phyloP scores from a whole-genome alignment of 1,140 invertebrate species.

The Psilanteris sp. region DNA sequence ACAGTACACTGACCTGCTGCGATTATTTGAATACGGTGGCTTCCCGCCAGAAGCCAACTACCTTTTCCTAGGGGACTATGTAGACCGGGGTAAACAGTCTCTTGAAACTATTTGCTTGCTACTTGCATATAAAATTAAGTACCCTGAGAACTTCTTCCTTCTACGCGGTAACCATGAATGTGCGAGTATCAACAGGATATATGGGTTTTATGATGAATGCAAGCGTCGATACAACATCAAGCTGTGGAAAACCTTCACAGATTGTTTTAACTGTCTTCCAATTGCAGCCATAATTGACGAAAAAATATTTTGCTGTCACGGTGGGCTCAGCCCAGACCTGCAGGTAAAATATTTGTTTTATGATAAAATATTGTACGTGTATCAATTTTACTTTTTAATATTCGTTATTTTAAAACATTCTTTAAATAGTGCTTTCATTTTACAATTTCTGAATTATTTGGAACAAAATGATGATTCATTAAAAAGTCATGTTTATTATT shows the following conservation, averaged over 20 bases:
- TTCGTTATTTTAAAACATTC: too few relatives aligned
- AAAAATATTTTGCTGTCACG: conserved; percentile 99
- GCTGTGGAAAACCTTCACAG: conserved; percentile 99
- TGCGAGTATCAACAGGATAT: conserved; percentile 96
- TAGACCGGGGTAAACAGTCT: conserved; percentile 91
- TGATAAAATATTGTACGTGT: too few relatives aligned
- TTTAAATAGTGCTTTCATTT: too few relatives aligned
- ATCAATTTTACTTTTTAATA: too few relatives aligned
- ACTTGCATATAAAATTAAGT: conserved; percentile 97
- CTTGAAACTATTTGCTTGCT: conserved; percentile 95
- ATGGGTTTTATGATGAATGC: conserved; percentile 98
- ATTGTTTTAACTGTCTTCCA: conserved; percentile 99
- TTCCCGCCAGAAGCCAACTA: conserved; percentile 99
- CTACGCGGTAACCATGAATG: conserved; percentile 92
- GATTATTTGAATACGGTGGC: conserved; percentile 99
- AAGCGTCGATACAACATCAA: conserved; percentile 98
- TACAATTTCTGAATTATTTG: too few relatives aligned
- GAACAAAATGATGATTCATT: too few relatives aligned
- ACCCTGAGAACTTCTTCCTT: conserved; percentile 93
- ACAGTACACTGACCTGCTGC: conserved; percentile 98
- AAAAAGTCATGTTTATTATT: too few relatives aligned
- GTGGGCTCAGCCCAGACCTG: conserved; percentile 93
- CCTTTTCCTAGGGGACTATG: conserved; percentile 95
- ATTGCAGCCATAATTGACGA: conserved; percentile 98
- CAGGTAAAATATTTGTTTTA: conserved; percentile 67